These are phyloP conservation scores for Drosophila suboccidentalis DNA, from an alignment of 2,888 invertebrate species.

Conservation along the genomic window DNA sequence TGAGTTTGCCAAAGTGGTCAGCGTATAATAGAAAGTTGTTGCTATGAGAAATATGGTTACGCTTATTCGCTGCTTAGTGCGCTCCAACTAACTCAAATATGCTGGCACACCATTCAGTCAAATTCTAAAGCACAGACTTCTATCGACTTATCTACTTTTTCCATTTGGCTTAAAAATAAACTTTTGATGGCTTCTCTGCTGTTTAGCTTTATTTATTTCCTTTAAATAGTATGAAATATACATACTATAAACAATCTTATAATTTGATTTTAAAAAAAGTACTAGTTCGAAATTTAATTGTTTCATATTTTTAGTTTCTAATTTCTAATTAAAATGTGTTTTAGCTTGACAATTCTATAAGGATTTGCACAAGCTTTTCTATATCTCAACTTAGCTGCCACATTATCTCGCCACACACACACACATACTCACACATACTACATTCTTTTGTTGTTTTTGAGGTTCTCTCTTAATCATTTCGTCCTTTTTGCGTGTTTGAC, in stretches of 20 bases:
- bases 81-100: conserved; percentile 45
- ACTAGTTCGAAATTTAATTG: neutral
- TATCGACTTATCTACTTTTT: conserved; percentile 35
- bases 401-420: conserved; percentile 23
- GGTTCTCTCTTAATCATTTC: conserved; percentile 44
- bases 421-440: neutral
- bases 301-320: neutral
- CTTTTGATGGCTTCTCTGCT: conserved; percentile 11
- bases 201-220: neutral
- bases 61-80: conserved; percentile 38
- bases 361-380: conserved; percentile 18
- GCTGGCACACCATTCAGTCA: conserved; percentile 16
- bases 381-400: conserved; percentile 16
- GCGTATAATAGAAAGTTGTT: conserved; percentile 18
- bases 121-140: conserved; percentile 7
- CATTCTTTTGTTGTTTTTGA: conserved; percentile 26
- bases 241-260: too few relatives aligned
- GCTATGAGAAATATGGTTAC: conserved; percentile 17
- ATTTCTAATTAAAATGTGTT: conserved; percentile 22
- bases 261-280: neutral
- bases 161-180: conserved; percentile 31
- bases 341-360: conserved; percentile 15
- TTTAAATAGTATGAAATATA: too few relatives aligned
- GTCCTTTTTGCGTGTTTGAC: conserved; percentile 48
- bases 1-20: conserved; percentile 52